These are phyloP conservation scores for Meleagris gallopavo DNA, from an alignment of 2,113 vertebrate species.

Conservation along the genomic window DNA sequence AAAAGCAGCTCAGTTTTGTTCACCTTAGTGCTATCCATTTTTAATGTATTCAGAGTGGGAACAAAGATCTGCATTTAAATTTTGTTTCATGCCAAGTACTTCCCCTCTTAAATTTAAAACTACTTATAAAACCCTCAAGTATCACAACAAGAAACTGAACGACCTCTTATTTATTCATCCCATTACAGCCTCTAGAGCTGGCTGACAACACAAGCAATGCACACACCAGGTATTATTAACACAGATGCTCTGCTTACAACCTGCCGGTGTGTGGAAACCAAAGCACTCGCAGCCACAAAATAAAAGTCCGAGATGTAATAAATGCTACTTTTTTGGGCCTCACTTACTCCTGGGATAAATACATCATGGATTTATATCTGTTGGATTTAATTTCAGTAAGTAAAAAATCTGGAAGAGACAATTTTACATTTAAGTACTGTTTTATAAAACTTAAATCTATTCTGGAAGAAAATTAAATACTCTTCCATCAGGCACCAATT, in stretches of 20 bases:
- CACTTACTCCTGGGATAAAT: neutral
- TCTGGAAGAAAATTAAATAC: conserved; percentile 1
- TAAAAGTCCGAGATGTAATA: neutral
- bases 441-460: neutral
- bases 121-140: neutral
- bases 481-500: neutral
- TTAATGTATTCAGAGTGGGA: conserved; percentile 44
- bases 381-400: neutral
- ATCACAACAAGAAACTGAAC: neutral
- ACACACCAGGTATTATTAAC: conserved; percentile 21
- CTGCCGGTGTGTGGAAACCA: neutral
- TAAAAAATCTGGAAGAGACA: neutral
- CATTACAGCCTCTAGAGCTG: neutral
- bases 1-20: conserved; percentile 31
- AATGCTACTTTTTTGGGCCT: conserved; percentile 14
- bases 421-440: neutral
- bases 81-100: neutral
- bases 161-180: conserved; percentile 10
- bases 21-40: conserved; percentile 56
- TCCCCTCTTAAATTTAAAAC: conserved; percentile 7
- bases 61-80: conserved; percentile 20
- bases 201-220: neutral
- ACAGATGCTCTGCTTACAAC: conserved; percentile 43
- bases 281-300: conserved; percentile 47
- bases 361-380: neutral